These are phyloP conservation scores for Picathartes gymnocephalus DNA, from an alignment of 2,113 vertebrate genomes.

Conservation along the genomic window DNA sequence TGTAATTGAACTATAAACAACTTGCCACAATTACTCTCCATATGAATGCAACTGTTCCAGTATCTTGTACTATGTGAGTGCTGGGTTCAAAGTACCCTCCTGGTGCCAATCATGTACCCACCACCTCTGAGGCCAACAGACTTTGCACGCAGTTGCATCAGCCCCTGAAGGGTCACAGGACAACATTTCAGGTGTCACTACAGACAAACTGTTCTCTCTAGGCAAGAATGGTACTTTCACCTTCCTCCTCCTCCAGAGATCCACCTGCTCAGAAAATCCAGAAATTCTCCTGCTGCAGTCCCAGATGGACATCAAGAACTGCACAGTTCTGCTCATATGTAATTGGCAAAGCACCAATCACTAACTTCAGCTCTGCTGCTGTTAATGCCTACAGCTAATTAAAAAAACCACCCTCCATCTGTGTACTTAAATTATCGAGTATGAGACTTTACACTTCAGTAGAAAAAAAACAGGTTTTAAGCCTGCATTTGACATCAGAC, in stretches of 20 bases:
- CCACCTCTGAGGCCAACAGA: not conserved
- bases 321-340: not conserved
- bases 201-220: fast-evolving
- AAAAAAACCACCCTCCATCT: not conserved
- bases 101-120: not conserved
- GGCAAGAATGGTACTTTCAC: fast-evolving
- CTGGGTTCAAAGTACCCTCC: not conserved
- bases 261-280: not conserved
- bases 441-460: not conserved
- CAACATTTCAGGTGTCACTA: not conserved
- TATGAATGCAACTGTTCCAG: not conserved
- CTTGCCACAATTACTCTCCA: not conserved
- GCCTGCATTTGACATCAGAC: not conserved
- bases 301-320: not conserved
- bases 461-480: not conserved
- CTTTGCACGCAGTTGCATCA: not conserved
- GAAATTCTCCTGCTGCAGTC: not conserved
- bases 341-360: not conserved
- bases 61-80: not conserved
- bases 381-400: too few species aligned
- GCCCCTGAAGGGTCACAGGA: not conserved
- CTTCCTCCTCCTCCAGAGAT: not conserved
- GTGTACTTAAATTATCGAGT: fast-evolving
- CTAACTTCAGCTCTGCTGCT: not conserved
- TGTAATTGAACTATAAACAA: not conserved